Percentiles rank a stretch among this genome's conserved stretches.
Evolutionary conservation across 2,797 vertebrate genomes (phyloP).

Genomic region (Monodelphis domestica): DNA sequence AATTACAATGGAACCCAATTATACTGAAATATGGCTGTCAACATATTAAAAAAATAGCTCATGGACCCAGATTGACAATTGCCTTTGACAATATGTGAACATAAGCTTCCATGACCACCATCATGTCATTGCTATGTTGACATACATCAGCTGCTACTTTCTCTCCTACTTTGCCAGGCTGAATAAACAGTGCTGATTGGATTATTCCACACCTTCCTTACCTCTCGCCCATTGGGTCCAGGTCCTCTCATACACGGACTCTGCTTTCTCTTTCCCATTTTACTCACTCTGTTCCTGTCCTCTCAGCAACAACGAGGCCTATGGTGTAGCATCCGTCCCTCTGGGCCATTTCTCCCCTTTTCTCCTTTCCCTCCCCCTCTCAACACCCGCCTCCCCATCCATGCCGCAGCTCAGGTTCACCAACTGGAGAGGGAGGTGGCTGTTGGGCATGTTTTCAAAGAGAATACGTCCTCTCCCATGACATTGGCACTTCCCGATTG

Average conservation of each 20-base stretch:
- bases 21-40: neutral
- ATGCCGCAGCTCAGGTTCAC: neutral
- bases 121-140: neutral
- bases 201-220: neutral
- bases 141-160: neutral
- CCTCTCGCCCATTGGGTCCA: neutral
- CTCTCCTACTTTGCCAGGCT: neutral
- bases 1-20: neutral
- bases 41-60: neutral
- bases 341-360: neutral
- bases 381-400: too few species aligned
- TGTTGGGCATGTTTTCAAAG: conserved; percentile 32
- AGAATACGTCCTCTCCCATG: conserved; percentile 26
- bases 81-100: neutral
- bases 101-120: neutral
- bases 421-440: neutral
- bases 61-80: neutral
- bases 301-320: too few species aligned
- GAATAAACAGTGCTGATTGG: neutral
- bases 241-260: neutral
- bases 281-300: neutral
- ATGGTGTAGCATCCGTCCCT: neutral
- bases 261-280: neutral
- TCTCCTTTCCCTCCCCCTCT: too few species aligned
- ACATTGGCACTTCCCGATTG: conserved; percentile 54